Evolutionary conservation across 2,888 invertebrate species (phyloP).

Genomic region (Entomobrya proxima): DNA sequence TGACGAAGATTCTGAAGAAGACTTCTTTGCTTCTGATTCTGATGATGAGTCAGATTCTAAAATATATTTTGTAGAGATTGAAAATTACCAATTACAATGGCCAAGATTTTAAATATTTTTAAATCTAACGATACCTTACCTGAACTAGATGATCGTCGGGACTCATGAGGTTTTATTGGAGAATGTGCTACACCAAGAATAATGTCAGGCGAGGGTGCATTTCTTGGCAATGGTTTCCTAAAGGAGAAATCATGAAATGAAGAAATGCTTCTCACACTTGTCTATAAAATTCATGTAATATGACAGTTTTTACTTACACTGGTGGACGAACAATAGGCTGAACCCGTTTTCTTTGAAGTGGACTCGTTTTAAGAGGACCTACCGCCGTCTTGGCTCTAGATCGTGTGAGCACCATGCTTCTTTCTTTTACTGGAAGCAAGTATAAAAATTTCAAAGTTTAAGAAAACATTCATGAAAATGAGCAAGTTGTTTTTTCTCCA

Average conservation of each 20-base stretch:
- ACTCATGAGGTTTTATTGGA: constrained; percentile 44
- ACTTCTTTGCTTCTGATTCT: constrained; percentile 31
- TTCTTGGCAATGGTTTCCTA: constrained; percentile 67
- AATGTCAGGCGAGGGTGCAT: constrained; percentile 75
- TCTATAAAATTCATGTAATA: background rate
- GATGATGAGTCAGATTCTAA: constrained; percentile 52
- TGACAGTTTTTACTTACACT: constrained; percentile 26
- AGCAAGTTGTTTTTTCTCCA: background rate
- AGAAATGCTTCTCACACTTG: background rate
- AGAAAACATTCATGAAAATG: background rate
- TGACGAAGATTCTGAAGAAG: constrained; percentile 44
- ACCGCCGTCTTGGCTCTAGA: constrained; percentile 69
- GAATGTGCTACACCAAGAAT: constrained; percentile 72
- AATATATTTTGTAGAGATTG: background rate
- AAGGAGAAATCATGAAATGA: background rate
- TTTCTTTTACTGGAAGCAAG: constrained; percentile 71
- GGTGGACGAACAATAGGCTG: constrained; percentile 32
- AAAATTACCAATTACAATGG: background rate
- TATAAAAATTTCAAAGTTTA: too few relatives aligned
- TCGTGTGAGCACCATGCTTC: constrained; percentile 73
- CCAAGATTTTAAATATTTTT: background rate
- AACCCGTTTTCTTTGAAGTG: constrained; percentile 45
- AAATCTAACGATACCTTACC: constrained; percentile 12
- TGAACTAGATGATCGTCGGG: constrained; percentile 39
- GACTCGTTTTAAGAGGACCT: constrained; percentile 62